Percentiles rank a stretch among this genome's conserved stretches.
Evolutionary conservation across 2,888 invertebrate genomes (phyloP).

Genomic region (Lasius platythorax): DNA sequence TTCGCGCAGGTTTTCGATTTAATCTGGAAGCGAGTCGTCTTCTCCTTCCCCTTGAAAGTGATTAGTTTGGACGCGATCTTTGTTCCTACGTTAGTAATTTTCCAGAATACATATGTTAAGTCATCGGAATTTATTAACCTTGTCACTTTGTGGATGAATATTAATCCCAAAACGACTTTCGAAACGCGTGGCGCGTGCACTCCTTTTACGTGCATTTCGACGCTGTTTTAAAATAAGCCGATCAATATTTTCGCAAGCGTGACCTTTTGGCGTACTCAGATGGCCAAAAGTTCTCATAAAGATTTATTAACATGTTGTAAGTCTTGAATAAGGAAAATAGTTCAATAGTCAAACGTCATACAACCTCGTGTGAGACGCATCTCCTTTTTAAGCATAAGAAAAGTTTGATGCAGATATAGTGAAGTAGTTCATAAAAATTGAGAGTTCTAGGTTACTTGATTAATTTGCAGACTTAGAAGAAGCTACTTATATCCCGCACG

Average conservation of each 20-base stretch:
- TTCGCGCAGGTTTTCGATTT: too few species aligned
- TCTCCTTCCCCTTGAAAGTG: neutral
- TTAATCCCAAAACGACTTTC: neutral
- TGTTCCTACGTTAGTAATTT: neutral
- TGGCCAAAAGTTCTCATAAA: neutral
- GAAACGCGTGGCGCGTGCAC: neutral
- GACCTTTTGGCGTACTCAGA: neutral
- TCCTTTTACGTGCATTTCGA: neutral
- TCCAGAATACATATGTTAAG: neutral
- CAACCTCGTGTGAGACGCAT: neutral
- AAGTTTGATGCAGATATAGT: neutral
- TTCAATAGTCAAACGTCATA: neutral
- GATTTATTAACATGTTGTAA: neutral
- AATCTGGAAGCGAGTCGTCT: neutral
- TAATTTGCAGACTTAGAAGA: neutral
- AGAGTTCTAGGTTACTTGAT: neutral
- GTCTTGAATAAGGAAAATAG: neutral
- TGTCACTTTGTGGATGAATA: neutral
- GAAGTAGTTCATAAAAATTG: neutral
- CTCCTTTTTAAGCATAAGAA: neutral
- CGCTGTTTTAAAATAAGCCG: neutral
- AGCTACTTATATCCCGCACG: neutral
- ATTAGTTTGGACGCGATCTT: neutral
- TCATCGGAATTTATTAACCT: slow-evolving; percentile 32
- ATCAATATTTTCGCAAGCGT: neutral